A percentile compares a stretch with the other conserved stretches of the same genome.
Evolutionary conservation across 2,797 vertebrate genomes (phyloP).

Genomic region (Myotis findleyi): DNA sequence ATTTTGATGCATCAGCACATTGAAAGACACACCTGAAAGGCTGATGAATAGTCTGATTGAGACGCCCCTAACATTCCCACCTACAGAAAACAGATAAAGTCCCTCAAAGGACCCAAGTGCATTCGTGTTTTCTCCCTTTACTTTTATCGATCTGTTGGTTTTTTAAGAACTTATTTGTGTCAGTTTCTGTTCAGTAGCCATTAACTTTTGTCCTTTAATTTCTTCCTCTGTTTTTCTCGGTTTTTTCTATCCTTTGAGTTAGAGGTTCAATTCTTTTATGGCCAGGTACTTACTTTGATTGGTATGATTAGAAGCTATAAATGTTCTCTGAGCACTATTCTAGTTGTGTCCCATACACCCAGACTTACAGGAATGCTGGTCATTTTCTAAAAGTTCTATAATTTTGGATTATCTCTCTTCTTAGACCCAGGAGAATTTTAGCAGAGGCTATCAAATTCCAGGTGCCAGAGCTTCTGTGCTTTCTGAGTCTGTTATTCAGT

Average conservation of each 20-base stretch:
- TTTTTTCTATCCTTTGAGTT: background rate
- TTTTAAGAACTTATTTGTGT: background rate
- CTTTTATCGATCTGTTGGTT: background rate
- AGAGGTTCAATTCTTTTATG: background rate
- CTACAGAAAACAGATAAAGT: no score
- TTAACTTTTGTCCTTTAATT: background rate
- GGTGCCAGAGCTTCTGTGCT: background rate
- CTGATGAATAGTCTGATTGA: no score
- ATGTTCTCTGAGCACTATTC: background rate
- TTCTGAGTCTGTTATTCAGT: background rate
- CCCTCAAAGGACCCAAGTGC: background rate
- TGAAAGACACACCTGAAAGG: no score
- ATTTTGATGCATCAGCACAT: no score
- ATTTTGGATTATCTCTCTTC: background rate
- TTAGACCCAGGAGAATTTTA: background rate
- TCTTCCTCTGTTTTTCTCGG: background rate
- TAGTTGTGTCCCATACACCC: background rate
- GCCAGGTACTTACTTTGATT: background rate
- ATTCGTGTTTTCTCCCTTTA: background rate
- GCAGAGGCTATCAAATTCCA: background rate
- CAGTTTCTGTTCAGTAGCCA: background rate
- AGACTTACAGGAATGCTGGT: background rate
- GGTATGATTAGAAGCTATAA: background rate
- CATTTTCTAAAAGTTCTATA: background rate
- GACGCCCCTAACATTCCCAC: no score